Evolutionary conservation across 2,888 invertebrate species (phyloP).

Genomic region (Dynastes hyllus): DNA sequence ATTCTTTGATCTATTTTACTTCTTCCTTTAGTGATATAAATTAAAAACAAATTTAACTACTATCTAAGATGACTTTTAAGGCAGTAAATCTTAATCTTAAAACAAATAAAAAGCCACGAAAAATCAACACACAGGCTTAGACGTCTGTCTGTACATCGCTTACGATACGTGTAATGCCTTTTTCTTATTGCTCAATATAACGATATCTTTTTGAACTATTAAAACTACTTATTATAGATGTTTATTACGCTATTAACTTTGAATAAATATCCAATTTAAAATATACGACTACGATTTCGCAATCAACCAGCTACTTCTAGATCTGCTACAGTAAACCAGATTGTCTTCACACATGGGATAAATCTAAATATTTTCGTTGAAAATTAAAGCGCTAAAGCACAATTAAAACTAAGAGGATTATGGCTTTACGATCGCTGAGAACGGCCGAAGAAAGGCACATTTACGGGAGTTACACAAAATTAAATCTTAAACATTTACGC

Average conservation of each 20-base stretch:
- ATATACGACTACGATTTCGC: slow-evolving; percentile 13
- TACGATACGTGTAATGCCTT: background rate
- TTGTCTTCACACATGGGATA: background rate
- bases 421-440: background rate
- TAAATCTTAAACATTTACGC: slow-evolving; percentile 33
- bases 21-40: too few species aligned
- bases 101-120: too few species aligned
- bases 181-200: background rate
- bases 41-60: too few species aligned
- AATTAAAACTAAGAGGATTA: slow-evolving; percentile 21
- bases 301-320: background rate
- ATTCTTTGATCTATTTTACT: too few species aligned
- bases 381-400: background rate
- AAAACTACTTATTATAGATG: background rate
- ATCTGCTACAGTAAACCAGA: background rate
- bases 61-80: too few species aligned
- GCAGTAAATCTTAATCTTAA: too few species aligned
- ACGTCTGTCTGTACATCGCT: too few species aligned
- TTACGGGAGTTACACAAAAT: slow-evolving; percentile 18
- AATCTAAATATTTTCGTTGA: slow-evolving; percentile 5
- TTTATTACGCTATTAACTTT: slow-evolving; percentile 8
- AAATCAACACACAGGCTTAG: too few species aligned
- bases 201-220: slow-evolving; percentile 6
- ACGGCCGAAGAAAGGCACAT: slow-evolving; percentile 13
- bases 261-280: slow-evolving; percentile 9